Evolutionary conservation across 1,140 invertebrate species (phyloP), one percentile per base, ranked within the genome.

Genomic region (Scaptodrosophila lebanonensis): DNA sequence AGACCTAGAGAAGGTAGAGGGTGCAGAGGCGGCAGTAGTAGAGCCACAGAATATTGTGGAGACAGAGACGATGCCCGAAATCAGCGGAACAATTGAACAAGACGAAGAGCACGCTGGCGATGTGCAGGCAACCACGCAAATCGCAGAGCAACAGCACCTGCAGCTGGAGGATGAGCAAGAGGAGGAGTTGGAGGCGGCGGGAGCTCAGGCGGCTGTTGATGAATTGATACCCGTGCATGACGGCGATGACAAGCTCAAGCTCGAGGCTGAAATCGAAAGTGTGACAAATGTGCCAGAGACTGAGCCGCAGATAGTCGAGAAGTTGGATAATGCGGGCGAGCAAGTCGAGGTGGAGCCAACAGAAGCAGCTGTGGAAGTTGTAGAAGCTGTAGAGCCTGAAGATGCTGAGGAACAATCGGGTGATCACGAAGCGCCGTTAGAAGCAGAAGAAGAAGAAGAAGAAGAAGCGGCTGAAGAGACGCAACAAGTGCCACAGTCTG

Each of bases 201-300:
- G 45, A 45, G 32, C 43, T 13, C 47, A 50, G 45, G 42, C 40
- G 3, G 65, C 32, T 54, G 63, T 70, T 59, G 75, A 79, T 66
- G 61, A 79, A 58, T 44, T 79, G 69, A 73, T 79, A 64, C 64
- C 69, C 52, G 73, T 77, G 56, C 66, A 77, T 66, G 58, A 25
- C 30, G 60, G 57, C 33, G 52, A 52, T 15, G 22, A 8, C 8
- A 3, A 25, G 8, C 3, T 4, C 22, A 25, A 25, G 22, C 22
- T 4, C 22, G 22, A 48, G 40, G 48, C 42, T 8, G 76, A 75
- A 79, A 79, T 15, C 39, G 75, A 79, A 83, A 79, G 75, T 79
- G 75, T 69, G 57, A 75, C 75, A 25, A 72, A 77, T 57, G 47
- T 47, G 15, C 11, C 53, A 13, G 42, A 39, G 17, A 11, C 20